Evolutionary conservation across 1,140 invertebrate species (phyloP), one percentile per base, ranked within the genome.

Genomic region (Zaprionus kolodkinae): DNA sequence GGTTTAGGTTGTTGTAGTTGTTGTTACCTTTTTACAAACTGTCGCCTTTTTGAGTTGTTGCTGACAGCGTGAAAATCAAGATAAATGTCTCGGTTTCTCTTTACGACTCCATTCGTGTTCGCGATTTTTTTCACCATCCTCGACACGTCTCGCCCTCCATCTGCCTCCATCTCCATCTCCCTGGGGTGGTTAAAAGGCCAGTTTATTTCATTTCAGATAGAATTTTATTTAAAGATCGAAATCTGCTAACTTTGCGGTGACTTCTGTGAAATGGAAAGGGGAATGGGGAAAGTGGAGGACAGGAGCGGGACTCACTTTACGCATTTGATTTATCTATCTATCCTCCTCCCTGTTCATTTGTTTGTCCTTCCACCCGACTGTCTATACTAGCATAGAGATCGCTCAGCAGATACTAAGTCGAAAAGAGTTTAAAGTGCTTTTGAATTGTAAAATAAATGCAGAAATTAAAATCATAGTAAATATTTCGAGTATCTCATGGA

Each of bases 11-110:
- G 38, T 59, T 38, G n/a, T 35, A 54, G 36, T 56, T 54, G 15
- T 36, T 55, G 64, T 66, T 69, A 74, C 68, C 79, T 74, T 80
- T 88, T 79, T 70, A 88, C 85, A 88, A 88, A 88, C 85, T 88
- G 84, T 88, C 84, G 84, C 84, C 85, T 81, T 88, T 88, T 84
- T 88, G 85, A 88, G 84, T 83, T 87, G 85, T 54, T 68, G 81
- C 84, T 88, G 84, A 88, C 84, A 89, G 84, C 85, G 84, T 88
- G 85, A 84, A 88, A 88, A 88, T 89, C 84, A 86, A 88, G 84
- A 88, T 88, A 88, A 88, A 88, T 88, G 84, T 81, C 71, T 84
- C 78, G 54, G 36, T 78, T 78, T 67, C 77, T 65, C 73, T 72
- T 79, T 67, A 65, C 79, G 50, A 43, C 59, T 64, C 45, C 48